These are phyloP conservation scores for Oxystoma pomonae DNA, from an alignment of 2,888 invertebrate genomes.

Conservation along the genomic window DNA sequence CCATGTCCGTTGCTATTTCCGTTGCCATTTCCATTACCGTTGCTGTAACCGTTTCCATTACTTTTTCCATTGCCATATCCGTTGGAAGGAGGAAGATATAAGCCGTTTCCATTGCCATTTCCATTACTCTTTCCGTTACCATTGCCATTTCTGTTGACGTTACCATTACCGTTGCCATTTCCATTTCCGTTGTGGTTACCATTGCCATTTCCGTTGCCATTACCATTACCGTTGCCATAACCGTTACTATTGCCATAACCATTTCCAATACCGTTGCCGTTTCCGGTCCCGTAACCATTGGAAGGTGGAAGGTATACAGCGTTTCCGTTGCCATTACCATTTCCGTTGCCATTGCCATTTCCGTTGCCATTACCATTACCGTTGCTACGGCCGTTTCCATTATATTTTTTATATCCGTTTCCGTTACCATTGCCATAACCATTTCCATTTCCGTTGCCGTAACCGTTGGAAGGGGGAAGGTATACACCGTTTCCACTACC, in stretches of 20 bases:
- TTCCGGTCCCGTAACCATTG: constrained; percentile 15
- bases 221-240: constrained; percentile 21
- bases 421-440: constrained; percentile 24
- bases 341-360: constrained; percentile 14
- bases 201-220: constrained; percentile 15
- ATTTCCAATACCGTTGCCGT: constrained; percentile 35
- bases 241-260: constrained; percentile 24
- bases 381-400: constrained; percentile 23
- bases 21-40: constrained; percentile 17
- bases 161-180: constrained; percentile 24
- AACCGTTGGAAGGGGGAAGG: constrained; percentile 35
- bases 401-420: constrained; percentile 21
- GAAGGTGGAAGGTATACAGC: constrained; percentile 14
- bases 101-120: constrained; percentile 31
- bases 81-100: constrained; percentile 43
- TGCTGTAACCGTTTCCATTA: constrained; percentile 14
- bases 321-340: constrained; percentile 12
- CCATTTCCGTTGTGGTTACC: constrained; percentile 20
- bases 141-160: constrained; percentile 25
- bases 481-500: constrained; percentile 19
- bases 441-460: constrained; percentile 25
- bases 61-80: constrained; percentile 25
- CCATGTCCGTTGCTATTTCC: constrained; percentile 7
- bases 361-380: constrained; percentile 19
- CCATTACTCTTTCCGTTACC: constrained; percentile 23